Evolutionary conservation across 92 coral and sea anemone genomes (phyloP).

Genomic region (Parazoanthus atlanticus): DNA sequence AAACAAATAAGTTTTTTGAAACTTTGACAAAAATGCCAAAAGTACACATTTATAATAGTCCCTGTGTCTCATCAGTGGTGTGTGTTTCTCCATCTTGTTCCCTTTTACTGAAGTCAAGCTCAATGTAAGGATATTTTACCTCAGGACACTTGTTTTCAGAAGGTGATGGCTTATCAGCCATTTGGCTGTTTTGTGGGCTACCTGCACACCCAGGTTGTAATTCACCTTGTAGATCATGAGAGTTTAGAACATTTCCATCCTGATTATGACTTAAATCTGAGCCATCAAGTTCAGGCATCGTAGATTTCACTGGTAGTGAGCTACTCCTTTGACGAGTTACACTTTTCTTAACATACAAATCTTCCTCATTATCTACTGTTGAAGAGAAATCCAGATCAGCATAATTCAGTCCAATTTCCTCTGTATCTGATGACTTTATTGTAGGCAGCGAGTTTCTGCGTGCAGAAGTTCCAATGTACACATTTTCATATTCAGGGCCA

Average conservation of each 20-base stretch:
- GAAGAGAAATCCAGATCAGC: constrained; percentile 29
- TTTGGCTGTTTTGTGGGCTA: not conserved
- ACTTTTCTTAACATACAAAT: not conserved
- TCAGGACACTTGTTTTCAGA: not conserved
- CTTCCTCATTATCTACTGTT: not conserved
- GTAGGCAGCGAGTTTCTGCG: constrained; percentile 26
- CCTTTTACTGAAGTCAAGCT: constrained; percentile 35
- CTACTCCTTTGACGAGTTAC: constrained; percentile 26
- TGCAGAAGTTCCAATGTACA: constrained; percentile 12
- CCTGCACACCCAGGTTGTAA: not conserved
- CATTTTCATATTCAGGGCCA: constrained; percentile 39
- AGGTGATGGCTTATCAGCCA: not conserved
- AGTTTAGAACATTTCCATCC: not conserved
- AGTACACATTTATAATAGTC: not conserved
- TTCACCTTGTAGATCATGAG: not conserved
- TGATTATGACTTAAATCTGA: not conserved
- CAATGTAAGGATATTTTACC: constrained; percentile 35
- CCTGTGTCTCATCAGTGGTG: constrained; percentile 2
- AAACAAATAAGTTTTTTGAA: not conserved
- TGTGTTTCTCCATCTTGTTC: not conserved
- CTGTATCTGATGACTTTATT: constrained; percentile 1
- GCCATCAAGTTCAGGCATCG: not conserved
- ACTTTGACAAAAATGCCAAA: not conserved
- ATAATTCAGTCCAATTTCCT: constrained; percentile 13
- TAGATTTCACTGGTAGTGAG: constrained; percentile 23